Evolutionary conservation across 2,113 vertebrate species (phyloP), one percentile per base, ranked within the genome.

Genomic region (Solenodon paradoxus): DNA sequence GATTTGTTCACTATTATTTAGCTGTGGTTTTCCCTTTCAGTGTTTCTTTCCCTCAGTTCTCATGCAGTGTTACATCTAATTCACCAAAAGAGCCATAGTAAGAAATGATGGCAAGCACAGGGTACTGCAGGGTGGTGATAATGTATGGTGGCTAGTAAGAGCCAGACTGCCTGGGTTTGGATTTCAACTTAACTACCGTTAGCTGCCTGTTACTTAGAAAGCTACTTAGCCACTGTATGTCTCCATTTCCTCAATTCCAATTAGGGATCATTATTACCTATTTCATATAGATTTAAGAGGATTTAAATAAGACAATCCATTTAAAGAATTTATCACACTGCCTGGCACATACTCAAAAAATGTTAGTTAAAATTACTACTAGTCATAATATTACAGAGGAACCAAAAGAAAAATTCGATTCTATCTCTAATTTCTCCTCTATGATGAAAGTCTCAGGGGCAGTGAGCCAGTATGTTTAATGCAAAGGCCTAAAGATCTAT

Each of bases 401-500:
- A 92, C n/a, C 69, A 94, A 75, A 95, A 57, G 72, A 75, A 92
- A 78, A 64, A 89, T 66, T 49, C 64, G 77, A 7, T 59, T 61
- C 40, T 94, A n/a, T 30, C 40, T 93, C 28, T 63, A 20, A 72
- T 86, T 79, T 95, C 28, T 83, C 15, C 28, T 71, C 77, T 77
- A 57, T 92, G 69, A 89, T 83, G 55, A 92, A 77, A 64, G 80
- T 83, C 79, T 80, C 53, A 75, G 82, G 75, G 57, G 89, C 45
- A 51, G 86, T 85, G 95, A 71, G 47, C 49, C 28, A 75, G 30
- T 17, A 93, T 19, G 24, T 66, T 30, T 57, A 45, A 95, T 74
- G 77, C 55, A 92, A 89, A 94, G 93, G 78, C 88, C 0, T 89
- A 38, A 94, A 35, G 72, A 72, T 72, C 64, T 90, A 72, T 96